Evolutionary conservation across 2,888 invertebrate genomes (phyloP), one percentile per base, ranked within the genome.

Genomic region (Lasioglossum figueresi): DNA sequence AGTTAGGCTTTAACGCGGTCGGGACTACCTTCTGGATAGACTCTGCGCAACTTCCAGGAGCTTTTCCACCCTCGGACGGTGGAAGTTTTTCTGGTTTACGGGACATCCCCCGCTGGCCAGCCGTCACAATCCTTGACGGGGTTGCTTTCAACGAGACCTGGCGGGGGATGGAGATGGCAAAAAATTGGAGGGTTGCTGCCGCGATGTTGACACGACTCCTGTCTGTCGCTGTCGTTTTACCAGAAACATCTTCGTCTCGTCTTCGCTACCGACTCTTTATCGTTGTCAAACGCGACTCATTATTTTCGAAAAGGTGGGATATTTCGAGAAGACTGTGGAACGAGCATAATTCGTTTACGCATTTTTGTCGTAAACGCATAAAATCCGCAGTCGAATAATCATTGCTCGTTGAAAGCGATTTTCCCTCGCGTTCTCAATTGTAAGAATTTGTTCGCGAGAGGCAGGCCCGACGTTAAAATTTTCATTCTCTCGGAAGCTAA

Each of bases 111-210:
- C 81, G 88, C 88, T 88, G 88, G 2, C 63, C 56, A 27, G 59
- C 83, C 87, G 88, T 89, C 88, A 87, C 87, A 87, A 88, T 85
- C 88, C 83, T 79, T 85, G 87, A 83, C 88, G 87, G 87, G 85
- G 82, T 87, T 87, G 87, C 88, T 89, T 89, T 89, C 81, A 85
- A n/a, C 10, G 23, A 23, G 6, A n/a, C 79, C 79, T 73, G 70
- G 43, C 82, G 66, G 71, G 82, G 80, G 76, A 37, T 19, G 56
- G 48, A 27, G 34, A 8, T 70, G 70, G 43, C 80, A 79, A 85
- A 77, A 84, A 84, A 75, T 5, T 43, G 45, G 31, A 66, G 75
- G 75, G 77, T 52, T 76, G 78, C 86, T 80, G 86, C 86, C 86
- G 86, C 56, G 86, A 86, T 86, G 86, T 86, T 87, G 86, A 40